Conservation (phyloP, 2,797 vertebrate species). For the Melanotaenia trifasciata region DNA sequence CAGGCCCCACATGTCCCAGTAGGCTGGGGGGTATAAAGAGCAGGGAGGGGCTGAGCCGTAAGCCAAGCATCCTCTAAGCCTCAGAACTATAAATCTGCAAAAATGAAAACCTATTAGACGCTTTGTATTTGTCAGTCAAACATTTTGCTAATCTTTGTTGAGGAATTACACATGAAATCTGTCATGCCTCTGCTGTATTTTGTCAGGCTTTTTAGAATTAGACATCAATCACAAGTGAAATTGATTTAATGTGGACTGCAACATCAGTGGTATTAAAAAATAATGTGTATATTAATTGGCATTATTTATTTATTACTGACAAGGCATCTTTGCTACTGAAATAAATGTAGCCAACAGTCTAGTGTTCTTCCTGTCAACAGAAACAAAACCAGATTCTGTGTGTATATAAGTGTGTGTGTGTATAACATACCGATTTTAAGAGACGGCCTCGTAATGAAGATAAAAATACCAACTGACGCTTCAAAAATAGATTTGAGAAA, state of each 20-base stretch:
- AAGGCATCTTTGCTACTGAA: not conserved
- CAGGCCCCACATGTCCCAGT: constrained; percentile 59
- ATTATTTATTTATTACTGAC: too few species aligned
- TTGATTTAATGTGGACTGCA: constrained; percentile 15
- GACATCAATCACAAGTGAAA: constrained; percentile 3
- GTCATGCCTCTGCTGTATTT: constrained; percentile 30
- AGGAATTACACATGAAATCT: constrained; percentile 46
- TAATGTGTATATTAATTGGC: too few species aligned
- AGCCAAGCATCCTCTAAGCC: constrained; percentile 50
- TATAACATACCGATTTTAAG: not conserved
- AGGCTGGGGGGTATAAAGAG: constrained; percentile 54
- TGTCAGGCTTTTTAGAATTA: constrained; percentile 41
- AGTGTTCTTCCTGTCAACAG: not conserved
- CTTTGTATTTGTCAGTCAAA: constrained; percentile 63
- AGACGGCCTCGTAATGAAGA: not conserved
- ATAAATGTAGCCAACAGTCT: not conserved
- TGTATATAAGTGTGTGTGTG: not conserved
- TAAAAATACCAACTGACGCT: too few species aligned
- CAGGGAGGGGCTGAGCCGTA: constrained; percentile 56
- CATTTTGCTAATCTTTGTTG: constrained; percentile 37
- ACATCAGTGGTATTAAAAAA: not conserved
- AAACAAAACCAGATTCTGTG: not conserved
- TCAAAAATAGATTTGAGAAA: too few species aligned
- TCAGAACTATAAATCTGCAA: constrained; percentile 53
- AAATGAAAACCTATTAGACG: constrained; percentile 35